Evolutionary conservation across 2,888 invertebrate species (phyloP).

Genomic region (Chydorus sphaericus): DNA sequence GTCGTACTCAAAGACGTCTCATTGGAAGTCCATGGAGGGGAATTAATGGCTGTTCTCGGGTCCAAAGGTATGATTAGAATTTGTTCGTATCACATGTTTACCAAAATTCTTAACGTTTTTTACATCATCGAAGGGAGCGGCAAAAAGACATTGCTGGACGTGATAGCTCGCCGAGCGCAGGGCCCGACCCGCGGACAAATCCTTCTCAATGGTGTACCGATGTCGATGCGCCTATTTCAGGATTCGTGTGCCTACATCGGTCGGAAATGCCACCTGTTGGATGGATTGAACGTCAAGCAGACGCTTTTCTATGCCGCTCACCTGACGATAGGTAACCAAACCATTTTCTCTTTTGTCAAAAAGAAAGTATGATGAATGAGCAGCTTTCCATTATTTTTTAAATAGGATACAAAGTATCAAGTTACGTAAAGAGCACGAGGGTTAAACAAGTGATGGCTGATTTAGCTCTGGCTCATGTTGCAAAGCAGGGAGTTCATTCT

Average conservation of each 20-base stretch:
- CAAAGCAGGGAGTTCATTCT: conserved; percentile 37
- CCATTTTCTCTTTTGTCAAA: conserved; percentile 18
- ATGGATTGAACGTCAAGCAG: conserved; percentile 76
- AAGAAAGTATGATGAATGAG: not conserved
- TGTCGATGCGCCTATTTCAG: conserved; percentile 66
- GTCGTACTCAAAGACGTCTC: conserved; percentile 85
- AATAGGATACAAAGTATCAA: conserved; percentile 41
- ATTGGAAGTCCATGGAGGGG: conserved; percentile 77
- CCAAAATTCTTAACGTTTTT: not conserved
- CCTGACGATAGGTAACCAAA: conserved; percentile 38
- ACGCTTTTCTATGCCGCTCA: conserved; percentile 60
- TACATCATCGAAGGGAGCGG: conserved; percentile 56
- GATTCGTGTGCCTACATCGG: conserved; percentile 77
- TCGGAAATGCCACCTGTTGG: conserved; percentile 67
- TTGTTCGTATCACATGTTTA: not conserved
- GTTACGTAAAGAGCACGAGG: conserved; percentile 62
- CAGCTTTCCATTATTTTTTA: not conserved
- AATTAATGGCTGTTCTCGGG: conserved; percentile 81
- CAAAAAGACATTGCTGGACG: conserved; percentile 83
- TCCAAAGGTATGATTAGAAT: conserved; percentile 55
- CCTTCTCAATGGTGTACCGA: conserved; percentile 67
- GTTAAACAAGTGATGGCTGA: conserved; percentile 87
- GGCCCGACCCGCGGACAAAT: conserved; percentile 78
- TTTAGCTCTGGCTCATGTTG: conserved; percentile 76
- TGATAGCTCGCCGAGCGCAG: conserved; percentile 51